Conservation (phyloP, 2,888 invertebrate genomes). For the Resseliella maxima region DNA sequence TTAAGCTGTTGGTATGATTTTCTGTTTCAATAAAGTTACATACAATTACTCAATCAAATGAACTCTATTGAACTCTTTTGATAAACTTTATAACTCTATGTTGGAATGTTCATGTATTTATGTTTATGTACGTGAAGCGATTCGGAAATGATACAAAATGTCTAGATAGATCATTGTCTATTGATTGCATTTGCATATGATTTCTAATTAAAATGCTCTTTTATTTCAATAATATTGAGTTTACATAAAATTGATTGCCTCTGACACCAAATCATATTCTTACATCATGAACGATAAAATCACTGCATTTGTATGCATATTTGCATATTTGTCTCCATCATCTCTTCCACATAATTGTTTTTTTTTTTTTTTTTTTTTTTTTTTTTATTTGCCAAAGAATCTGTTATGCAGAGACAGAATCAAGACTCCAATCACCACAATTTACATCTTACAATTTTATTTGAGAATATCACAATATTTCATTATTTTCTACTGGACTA, state of each 20-base stretch:
- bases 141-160: not conserved
- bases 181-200: not conserved
- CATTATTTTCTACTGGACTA: constrained; percentile 64
- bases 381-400: not conserved
- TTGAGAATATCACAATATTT: constrained; percentile 59
- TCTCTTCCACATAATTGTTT: not conserved
- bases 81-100: not conserved
- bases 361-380: not conserved
- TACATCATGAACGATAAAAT: not conserved
- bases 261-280: too few relatives aligned
- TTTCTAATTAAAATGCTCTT: not conserved
- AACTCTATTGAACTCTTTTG: not conserved
- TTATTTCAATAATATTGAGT: not conserved
- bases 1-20: not conserved
- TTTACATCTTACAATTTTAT: constrained; percentile 46
- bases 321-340: not conserved
- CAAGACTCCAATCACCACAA: not conserved
- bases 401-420: too few relatives aligned
- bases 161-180: not conserved
- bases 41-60: constrained; percentile 12
- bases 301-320: not conserved
- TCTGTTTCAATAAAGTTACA: not conserved
- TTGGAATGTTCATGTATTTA: not conserved
- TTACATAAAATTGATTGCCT: too few relatives aligned
- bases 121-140: not conserved